A percentile compares a stretch with the other conserved stretches of the same genome.
These are phyloP conservation scores for Drosophila jambulina DNA, from an alignment of 1,140 invertebrate genomes.

Conservation along the genomic window DNA sequence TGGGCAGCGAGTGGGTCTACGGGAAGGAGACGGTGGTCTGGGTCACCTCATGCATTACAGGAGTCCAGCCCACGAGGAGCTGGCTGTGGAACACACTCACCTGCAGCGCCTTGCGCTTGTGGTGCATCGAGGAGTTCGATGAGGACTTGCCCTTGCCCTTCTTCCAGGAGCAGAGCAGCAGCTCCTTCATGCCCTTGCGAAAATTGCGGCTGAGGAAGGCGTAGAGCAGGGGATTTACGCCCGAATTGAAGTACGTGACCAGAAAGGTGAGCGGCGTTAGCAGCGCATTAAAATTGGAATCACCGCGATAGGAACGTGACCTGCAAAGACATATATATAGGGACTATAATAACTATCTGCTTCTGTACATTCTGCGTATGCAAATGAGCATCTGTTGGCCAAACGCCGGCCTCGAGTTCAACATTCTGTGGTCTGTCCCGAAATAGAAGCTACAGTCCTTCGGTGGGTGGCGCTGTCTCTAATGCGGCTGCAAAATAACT, in stretches of 20 bases:
- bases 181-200: conserved; percentile 89
- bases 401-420: conserved; percentile 13
- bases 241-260: conserved; percentile 93
- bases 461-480: background rate
- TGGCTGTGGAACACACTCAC: conserved; percentile 45
- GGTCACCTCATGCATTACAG: background rate
- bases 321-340: conserved; percentile 85
- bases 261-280: conserved; percentile 93
- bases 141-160: conserved; percentile 84
- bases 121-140: conserved; percentile 82
- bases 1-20: conserved; percentile 84
- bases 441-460: conserved; percentile 21
- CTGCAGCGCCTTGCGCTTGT: conserved; percentile 82
- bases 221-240: conserved; percentile 93
- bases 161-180: conserved; percentile 87
- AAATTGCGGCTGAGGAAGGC: conserved; percentile 93
- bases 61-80: background rate
- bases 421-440: conserved; percentile 18
- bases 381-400: conserved; percentile 46
- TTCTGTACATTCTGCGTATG: conserved; percentile 36
- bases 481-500: conserved; percentile 2
- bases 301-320: conserved; percentile 88
- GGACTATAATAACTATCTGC: conserved; percentile 39
- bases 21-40: conserved; percentile 4
- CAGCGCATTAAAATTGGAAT: conserved; percentile 89